phyloP scores from a whole-genome alignment of 2,888 invertebrate species.

The Scelioninae gen. 1 region DNA sequence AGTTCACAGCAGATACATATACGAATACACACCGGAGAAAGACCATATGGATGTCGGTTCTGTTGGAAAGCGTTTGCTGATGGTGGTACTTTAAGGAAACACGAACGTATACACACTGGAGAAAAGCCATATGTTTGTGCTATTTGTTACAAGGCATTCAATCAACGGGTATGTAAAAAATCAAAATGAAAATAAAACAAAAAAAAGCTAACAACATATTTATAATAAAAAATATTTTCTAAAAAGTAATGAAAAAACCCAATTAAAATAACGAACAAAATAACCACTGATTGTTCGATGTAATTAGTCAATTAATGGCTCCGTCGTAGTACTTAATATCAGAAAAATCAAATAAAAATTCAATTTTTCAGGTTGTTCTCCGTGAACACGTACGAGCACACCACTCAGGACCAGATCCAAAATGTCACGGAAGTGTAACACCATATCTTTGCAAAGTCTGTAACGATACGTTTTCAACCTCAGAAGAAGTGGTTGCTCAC shows the following conservation, averaged over 20 bases:
- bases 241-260: too few species aligned
- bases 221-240: too few species aligned
- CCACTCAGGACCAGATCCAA: conserved; percentile 92
- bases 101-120: conserved; percentile 93
- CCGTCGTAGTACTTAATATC: too few species aligned
- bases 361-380: conserved; percentile 87
- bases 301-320: too few species aligned
- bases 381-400: conserved; percentile 94
- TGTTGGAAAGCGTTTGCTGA: conserved; percentile 96
- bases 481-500: conserved; percentile 91
- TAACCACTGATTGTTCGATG: too few species aligned
- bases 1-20: conserved; percentile 94
- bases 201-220: too few species aligned
- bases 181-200: too few species aligned
- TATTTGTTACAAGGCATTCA: conserved; percentile 94
- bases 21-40: conserved; percentile 93
- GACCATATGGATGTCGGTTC: conserved; percentile 93
- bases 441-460: conserved; percentile 92
- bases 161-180: conserved; percentile 88
- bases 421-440: conserved; percentile 87
- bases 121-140: conserved; percentile 95
- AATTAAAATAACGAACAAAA: too few species aligned
- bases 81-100: conserved; percentile 93
- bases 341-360: too few species aligned
- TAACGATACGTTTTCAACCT: conserved; percentile 88